phyloP scores from a whole-genome alignment of 2,797 vertebrate species.

The Cygnus olor region DNA sequence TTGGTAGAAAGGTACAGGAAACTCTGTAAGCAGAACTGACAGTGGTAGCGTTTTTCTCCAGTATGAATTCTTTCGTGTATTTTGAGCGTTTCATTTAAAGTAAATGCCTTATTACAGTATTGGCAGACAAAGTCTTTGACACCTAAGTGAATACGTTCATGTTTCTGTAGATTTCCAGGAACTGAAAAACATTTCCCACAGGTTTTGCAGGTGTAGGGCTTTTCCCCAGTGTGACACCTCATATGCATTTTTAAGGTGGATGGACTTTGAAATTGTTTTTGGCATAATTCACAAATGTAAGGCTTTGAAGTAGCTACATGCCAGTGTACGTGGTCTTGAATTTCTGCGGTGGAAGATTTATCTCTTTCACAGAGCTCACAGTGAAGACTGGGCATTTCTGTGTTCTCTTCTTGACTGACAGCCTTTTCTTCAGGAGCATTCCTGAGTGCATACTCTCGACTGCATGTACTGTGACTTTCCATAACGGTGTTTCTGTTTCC shows the following conservation, averaged over 20 bases:
- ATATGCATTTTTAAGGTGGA: slow-evolving; percentile 92
- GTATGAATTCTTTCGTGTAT: slow-evolving; percentile 88
- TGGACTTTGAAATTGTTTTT: slow-evolving; percentile 91
- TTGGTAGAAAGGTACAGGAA: slow-evolving; percentile 98
- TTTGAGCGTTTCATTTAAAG: slow-evolving; percentile 88
- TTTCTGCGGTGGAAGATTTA: slow-evolving; percentile 70
- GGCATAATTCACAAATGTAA: slow-evolving; percentile 90
- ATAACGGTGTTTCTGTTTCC: slow-evolving; percentile 27
- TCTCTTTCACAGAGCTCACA: slow-evolving; percentile 79
- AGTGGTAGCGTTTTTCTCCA: slow-evolving; percentile 93
- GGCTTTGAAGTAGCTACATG: slow-evolving; percentile 81
- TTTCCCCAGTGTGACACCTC: slow-evolving; percentile 90
- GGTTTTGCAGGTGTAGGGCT: slow-evolving; percentile 86
- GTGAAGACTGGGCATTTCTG: slow-evolving; percentile 76
- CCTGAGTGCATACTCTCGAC: slow-evolving; percentile 65
- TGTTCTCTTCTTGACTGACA: slow-evolving; percentile 64
- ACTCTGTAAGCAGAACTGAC: slow-evolving; percentile 95
- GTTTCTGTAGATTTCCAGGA: slow-evolving; percentile 85
- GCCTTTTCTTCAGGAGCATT: slow-evolving; percentile 67
- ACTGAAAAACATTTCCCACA: slow-evolving; percentile 93
- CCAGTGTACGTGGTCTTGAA: slow-evolving; percentile 81
- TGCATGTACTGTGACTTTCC: slow-evolving; percentile 34
- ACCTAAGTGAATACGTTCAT: slow-evolving; percentile 80
- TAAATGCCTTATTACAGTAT: slow-evolving; percentile 92
- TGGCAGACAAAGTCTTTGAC: slow-evolving; percentile 91